phyloP scores from a whole-genome alignment of 35 echinoderm and acorn worm genomes.

The Ptychodera flava region DNA sequence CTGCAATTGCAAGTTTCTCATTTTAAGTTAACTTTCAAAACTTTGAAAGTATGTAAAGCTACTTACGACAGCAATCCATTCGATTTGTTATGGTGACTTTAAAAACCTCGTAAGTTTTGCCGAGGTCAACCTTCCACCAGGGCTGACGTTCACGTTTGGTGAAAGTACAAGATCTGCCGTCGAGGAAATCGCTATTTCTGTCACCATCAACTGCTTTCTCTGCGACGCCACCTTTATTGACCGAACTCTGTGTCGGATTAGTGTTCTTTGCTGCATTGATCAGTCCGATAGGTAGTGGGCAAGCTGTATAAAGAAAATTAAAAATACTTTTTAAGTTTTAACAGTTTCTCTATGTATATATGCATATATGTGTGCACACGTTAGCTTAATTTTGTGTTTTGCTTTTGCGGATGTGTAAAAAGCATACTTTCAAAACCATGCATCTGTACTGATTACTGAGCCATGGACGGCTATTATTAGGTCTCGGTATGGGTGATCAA shows the following conservation, averaged over 20 bases:
- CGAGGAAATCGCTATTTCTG: not conserved
- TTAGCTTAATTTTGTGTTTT: too few species aligned
- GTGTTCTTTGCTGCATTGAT: not conserved
- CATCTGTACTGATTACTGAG: too few species aligned
- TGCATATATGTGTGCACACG: too few species aligned
- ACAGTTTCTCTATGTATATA: too few species aligned
- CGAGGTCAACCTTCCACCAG: not conserved
- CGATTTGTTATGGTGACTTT: not conserved
- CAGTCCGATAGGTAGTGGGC: not conserved
- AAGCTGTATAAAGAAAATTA: not conserved
- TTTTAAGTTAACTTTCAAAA: too few species aligned
- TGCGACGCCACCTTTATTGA: not conserved
- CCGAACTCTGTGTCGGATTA: not conserved
- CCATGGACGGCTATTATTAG: too few species aligned
- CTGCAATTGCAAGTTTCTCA: too few species aligned
- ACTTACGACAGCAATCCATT: not conserved
- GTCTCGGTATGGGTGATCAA: too few species aligned
- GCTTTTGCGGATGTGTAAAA: too few species aligned
- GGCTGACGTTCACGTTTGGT: not conserved
- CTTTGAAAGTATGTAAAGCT: too few species aligned
- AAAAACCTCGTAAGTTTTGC: not conserved
- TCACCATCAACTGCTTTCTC: not conserved
- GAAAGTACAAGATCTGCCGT: not conserved
- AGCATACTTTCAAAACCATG: too few species aligned
- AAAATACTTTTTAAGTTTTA: too few species aligned